Conservation (phyloP, 2,113 vertebrate genomes). For the Tragelaphus buxtoni region DNA sequence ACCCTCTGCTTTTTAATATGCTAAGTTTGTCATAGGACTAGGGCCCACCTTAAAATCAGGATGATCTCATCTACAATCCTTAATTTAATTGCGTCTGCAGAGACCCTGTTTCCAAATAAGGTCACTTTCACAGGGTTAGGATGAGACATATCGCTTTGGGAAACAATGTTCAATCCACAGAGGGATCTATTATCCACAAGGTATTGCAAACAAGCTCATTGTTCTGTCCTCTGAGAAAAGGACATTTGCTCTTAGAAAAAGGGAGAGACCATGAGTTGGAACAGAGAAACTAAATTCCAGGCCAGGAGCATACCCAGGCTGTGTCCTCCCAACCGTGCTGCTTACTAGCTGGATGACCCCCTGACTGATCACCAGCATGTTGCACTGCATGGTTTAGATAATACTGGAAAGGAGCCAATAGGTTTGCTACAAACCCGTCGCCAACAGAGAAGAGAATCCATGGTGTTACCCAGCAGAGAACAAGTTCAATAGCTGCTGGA, state of each 20-base stretch:
- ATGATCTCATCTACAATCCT: not conserved
- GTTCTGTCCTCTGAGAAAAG: not conserved
- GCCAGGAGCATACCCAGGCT: rapidly evolving
- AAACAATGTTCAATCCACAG: too few species aligned
- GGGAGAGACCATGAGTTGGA: too few species aligned
- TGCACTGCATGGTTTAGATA: too few species aligned
- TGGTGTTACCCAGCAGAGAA: too few species aligned
- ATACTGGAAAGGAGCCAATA: not conserved
- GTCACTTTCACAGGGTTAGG: not conserved
- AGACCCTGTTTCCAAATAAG: not conserved
- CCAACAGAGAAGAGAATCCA: too few species aligned
- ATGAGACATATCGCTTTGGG: not conserved
- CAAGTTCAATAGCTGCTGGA: rapidly evolving
- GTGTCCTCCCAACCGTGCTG: not conserved
- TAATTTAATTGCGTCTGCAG: not conserved
- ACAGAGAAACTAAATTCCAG: not conserved
- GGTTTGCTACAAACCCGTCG: not conserved
- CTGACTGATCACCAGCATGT: not conserved
- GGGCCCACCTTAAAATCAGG: not conserved
- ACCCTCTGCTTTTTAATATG: not conserved
- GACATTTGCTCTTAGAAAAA: not conserved
- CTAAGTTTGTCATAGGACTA: not conserved
- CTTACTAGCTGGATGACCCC: rapidly evolving
- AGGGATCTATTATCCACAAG: rapidly evolving
- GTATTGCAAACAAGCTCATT: rapidly evolving